Percentiles rank a stretch among this genome's conserved stretches.
phyloP scores from a whole-genome alignment of 2,113 vertebrate genomes.

The Tachysurus fulvidraco region DNA sequence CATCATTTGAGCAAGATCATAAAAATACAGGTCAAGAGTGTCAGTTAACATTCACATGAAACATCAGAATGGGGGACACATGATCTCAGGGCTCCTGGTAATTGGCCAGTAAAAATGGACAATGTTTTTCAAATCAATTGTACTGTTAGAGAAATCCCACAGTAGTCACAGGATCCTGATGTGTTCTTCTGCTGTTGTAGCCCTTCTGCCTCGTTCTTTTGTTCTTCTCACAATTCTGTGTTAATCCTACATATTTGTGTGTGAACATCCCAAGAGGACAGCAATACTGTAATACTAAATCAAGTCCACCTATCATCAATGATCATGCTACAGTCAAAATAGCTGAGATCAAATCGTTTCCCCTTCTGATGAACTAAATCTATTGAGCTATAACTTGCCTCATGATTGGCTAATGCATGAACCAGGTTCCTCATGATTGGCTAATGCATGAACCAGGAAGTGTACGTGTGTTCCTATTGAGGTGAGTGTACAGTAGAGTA shows the following conservation, averaged over 20 bases:
- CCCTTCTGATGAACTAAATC: not conserved
- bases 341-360: not conserved
- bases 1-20: not conserved
- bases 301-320: not conserved
- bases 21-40: not conserved
- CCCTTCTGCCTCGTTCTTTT: not conserved
- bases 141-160: not conserved
- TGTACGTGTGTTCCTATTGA: not conserved
- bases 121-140: not conserved
- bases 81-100: not conserved
- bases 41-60: not conserved
- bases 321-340: not conserved
- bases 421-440: not conserved
- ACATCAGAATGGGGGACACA: not conserved
- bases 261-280: not conserved
- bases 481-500: not conserved
- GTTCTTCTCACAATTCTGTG: not conserved
- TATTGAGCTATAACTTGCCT: not conserved
- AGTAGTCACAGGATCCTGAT: not conserved
- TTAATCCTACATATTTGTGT: not conserved
- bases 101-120: not conserved
- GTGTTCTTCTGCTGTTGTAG: not conserved
- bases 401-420: not conserved
- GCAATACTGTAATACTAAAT: not conserved
- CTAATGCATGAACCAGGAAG: no score